phyloP scores from a whole-genome alignment of 2,797 vertebrate species.

The Pagetopsis macropterus region DNA sequence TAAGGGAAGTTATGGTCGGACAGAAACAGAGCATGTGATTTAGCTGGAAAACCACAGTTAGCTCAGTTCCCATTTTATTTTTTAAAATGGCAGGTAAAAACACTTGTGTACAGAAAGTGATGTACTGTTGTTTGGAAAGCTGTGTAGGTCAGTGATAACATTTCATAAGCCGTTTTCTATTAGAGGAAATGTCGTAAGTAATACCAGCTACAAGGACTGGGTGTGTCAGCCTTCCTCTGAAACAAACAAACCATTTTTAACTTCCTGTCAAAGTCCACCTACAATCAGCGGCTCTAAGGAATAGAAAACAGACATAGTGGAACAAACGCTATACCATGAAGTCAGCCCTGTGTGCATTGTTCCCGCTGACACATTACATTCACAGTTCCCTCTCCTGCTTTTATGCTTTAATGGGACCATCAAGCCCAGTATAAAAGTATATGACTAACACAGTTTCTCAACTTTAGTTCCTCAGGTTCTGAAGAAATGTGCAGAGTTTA shows the following conservation, averaged over 20 bases:
- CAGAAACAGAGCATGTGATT: slow-evolving; percentile 31
- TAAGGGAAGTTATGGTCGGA: slow-evolving; percentile 21
- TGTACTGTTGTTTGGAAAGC: slow-evolving; percentile 55
- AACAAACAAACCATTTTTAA: slow-evolving; percentile 90
- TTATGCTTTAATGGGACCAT: slow-evolving; percentile 3
- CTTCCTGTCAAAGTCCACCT: slow-evolving; percentile 85
- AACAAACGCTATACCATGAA: slow-evolving; percentile 60
- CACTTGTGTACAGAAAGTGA: slow-evolving; percentile 52
- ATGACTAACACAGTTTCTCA: slow-evolving; percentile 25
- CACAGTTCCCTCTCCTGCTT: slow-evolving; percentile 33
- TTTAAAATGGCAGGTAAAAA: slow-evolving; percentile 13
- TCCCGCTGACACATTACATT: slow-evolving; percentile 17
- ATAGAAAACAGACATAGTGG: slow-evolving; percentile 62
- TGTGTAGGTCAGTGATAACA: slow-evolving; percentile 70
- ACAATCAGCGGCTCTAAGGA: slow-evolving; percentile 77
- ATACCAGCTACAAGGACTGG: slow-evolving; percentile 86
- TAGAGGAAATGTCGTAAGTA: slow-evolving; percentile 88
- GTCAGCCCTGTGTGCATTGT: slow-evolving; percentile 44
- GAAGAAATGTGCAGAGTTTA: slow-evolving; percentile 95
- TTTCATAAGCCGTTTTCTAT: slow-evolving; percentile 85
- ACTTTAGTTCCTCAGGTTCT: slow-evolving; percentile 92
- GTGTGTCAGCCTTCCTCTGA: slow-evolving; percentile 88
- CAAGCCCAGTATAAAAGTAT: background rate
- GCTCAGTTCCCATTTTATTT: background rate
- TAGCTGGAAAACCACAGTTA: slow-evolving; percentile 18